These are phyloP conservation scores for Phyllopteryx taeniolatus DNA, from an alignment of 2,113 vertebrate genomes.

Conservation along the genomic window DNA sequence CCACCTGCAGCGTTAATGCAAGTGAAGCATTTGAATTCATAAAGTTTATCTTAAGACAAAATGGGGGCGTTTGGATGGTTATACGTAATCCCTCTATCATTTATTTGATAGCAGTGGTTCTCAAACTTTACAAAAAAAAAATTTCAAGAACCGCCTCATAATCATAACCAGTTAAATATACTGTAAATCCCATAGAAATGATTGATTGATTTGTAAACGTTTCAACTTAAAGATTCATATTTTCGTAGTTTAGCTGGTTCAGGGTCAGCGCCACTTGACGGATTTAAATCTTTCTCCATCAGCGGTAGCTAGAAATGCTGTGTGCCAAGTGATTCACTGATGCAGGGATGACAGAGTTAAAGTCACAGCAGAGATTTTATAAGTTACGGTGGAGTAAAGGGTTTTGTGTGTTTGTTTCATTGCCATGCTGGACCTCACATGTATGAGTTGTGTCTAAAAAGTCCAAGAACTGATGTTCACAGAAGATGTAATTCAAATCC, in stretches of 20 bases:
- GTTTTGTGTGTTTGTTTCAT: not conserved
- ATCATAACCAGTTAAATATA: too few species aligned
- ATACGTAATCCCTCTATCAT: not conserved
- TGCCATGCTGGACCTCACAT: not conserved
- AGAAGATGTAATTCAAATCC: not conserved
- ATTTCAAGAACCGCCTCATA: not conserved
- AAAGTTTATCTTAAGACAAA: not conserved
- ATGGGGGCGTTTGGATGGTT: too few species aligned
- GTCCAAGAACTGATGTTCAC: not conserved
- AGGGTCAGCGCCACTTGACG: not conserved
- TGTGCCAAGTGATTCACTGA: not conserved
- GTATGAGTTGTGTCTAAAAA: not conserved
- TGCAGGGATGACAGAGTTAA: not conserved
- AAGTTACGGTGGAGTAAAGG: not conserved
- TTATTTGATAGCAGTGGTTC: not conserved
- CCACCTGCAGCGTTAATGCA: not conserved
- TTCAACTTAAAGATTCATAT: too few species aligned
- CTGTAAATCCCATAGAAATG: too few species aligned
- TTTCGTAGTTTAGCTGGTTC: not conserved
- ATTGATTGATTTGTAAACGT: too few species aligned
- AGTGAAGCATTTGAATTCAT: not conserved
- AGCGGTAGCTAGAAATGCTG: not conserved
- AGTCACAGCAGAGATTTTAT: not conserved
- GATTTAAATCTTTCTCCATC: too few species aligned
- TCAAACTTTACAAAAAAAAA: not conserved